Evolutionary conservation across 2,797 vertebrate genomes (phyloP), one percentile per base, ranked within the genome.

Genomic region (Coendou prehensilis): DNA sequence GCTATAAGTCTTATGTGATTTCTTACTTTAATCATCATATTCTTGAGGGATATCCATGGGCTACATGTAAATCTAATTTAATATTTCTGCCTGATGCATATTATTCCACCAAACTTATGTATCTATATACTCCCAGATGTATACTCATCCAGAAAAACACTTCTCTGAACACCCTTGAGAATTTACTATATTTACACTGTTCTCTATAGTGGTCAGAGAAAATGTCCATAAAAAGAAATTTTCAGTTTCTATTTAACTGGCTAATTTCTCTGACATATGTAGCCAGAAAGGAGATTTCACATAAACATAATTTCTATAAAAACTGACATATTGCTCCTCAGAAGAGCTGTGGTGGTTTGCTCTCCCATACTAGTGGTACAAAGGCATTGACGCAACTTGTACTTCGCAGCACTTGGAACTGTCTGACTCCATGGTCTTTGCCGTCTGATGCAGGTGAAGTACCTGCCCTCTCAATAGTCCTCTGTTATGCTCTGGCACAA

Each of bases 1-100:
- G 57, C 69, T 87, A 9, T 87, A 84, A 17, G n/a, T 87, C 33
- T 63, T 93, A n/a, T 80, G 87, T 91, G 30, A 52, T 69, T 93
- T 93, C 71, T 87, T 67, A 83, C 20, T 85, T 61, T 80, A n/a
- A 61, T 84, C n/a, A 18, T 54, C 18, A 11, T 37, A 76, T 54
- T 79, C 69, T 79, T 61, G 63, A 93, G 81, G 83, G n/a, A 15
- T 10, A 59, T 1, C 20, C 47, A 45, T 13, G 7, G 37, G 69
- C 45, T 81, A 6, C 61, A 26, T 45, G 20, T 33, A 57, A 85
- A 71, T 56, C 85, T 61, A 79, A 61, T 47, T 87, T 78, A 47
- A 57, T 63, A 71, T 52, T 78, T 71, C 56, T 71, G 33, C 30
- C 2, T 10, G 78, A 10, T 89, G 75, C 30, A 26, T 52, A 52